Percentiles rank a stretch among this genome's conserved stretches.
phyloP scores from a whole-genome alignment of 2,888 invertebrate species.

The Eubasilissa splendida region DNA sequence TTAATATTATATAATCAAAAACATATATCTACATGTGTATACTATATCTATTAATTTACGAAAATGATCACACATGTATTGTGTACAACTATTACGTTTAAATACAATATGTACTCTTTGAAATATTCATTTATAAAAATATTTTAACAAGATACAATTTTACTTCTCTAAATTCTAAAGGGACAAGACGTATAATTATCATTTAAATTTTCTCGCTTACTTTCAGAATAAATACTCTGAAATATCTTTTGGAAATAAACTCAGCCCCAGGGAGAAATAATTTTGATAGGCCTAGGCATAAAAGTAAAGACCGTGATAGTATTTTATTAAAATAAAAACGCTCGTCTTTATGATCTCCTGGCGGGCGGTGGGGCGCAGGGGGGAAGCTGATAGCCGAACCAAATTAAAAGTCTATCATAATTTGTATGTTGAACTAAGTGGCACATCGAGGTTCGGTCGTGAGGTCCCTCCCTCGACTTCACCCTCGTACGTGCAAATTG shows the following conservation, averaged over 20 bases:
- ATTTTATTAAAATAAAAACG: conserved; percentile 45
- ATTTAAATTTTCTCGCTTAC: background rate
- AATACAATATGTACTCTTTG: too few relatives aligned
- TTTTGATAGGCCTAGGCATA: conserved; percentile 33
- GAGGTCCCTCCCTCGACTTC: conserved; percentile 19
- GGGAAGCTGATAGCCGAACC: conserved; percentile 45
- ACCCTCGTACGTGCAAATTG: conserved; percentile 49
- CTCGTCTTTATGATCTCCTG: conserved; percentile 29
- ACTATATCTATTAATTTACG: too few relatives aligned
- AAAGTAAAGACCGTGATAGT: conserved; percentile 33
- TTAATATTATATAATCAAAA: too few relatives aligned
- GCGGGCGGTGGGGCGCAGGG: background rate
- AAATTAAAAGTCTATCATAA: conserved; percentile 59
- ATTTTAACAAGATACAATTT: too few relatives aligned
- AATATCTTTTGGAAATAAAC: conserved; percentile 37
- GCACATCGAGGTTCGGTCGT: conserved; percentile 26
- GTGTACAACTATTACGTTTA: too few relatives aligned
- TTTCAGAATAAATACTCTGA: conserved; percentile 26
- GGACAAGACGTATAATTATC: too few relatives aligned
- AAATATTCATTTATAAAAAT: too few relatives aligned
- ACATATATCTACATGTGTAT: too few relatives aligned
- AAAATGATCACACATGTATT: too few relatives aligned
- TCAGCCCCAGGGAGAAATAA: conserved; percentile 38
- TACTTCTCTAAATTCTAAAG: too few relatives aligned
- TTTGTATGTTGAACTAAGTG: conserved; percentile 55